Conservation (phyloP, 2,797 vertebrate genomes). For the Salmo trutta region DNA sequence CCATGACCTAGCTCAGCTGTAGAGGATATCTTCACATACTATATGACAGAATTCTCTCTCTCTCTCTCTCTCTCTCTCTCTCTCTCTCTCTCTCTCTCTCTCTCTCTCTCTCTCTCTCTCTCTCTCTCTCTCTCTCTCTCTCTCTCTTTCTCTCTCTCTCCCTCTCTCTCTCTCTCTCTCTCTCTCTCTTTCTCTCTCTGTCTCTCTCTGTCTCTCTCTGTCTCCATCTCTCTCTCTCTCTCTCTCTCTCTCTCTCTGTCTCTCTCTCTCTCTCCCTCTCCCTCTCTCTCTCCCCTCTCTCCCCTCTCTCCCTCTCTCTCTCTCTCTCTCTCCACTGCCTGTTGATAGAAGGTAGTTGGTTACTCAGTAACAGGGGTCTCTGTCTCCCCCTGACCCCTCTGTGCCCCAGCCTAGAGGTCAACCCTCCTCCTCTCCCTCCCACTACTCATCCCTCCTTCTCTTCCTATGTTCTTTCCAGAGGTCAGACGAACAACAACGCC, state of each 20-base stretch:
- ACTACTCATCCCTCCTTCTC: not conserved
- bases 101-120: constrained; percentile 12
- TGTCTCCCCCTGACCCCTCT: constrained; percentile 64
- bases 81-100: constrained; percentile 18
- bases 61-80: not conserved
- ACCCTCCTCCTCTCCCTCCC: constrained; percentile 25
- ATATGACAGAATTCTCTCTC: not conserved
- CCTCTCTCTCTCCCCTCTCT: too few relatives aligned
- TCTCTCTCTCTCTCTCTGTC: too few relatives aligned
- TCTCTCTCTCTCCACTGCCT: not conserved
- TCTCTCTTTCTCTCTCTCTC: constrained; percentile 1
- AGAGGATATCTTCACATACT: not conserved
- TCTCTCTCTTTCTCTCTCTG: too few relatives aligned
- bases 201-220: too few relatives aligned
- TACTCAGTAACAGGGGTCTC: constrained; percentile 67
- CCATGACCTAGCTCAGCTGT: too few relatives aligned
- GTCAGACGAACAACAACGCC: too few relatives aligned
- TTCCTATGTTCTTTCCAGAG: too few relatives aligned
- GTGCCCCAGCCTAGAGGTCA: constrained; percentile 57
- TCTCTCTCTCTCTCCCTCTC: too few relatives aligned
- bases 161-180: constrained; percentile 1
- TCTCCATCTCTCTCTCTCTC: too few relatives aligned
- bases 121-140: constrained; percentile 10
- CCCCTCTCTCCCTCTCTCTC: constrained; percentile 6
- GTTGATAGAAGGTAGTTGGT: constrained; percentile 60